Percentiles rank a stretch among this genome's conserved stretches.
Conservation (phyloP, 2,113 vertebrate species). For the Octodon degus region DNA sequence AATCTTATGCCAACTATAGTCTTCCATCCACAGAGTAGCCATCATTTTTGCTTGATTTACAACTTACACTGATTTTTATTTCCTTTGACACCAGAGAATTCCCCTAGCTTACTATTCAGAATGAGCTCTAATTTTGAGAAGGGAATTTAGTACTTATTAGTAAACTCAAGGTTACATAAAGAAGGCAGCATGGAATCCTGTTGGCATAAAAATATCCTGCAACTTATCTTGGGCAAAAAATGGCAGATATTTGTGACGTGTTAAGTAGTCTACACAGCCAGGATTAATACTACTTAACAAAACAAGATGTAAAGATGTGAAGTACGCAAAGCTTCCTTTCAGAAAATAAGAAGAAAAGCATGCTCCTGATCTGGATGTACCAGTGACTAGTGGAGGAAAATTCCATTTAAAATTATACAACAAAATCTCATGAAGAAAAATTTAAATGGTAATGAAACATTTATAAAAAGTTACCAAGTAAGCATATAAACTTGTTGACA, state of each 20-base stretch:
- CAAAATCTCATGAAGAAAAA: neutral
- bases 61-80: neutral
- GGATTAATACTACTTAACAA: neutral
- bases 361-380: neutral
- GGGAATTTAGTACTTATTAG: slow-evolving; percentile 44
- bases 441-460: neutral
- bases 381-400: neutral
- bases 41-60: neutral
- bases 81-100: slow-evolving; percentile 26
- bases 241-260: slow-evolving; percentile 17
- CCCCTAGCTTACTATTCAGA: neutral
- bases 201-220: slow-evolving; percentile 53
- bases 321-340: neutral
- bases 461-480: neutral
- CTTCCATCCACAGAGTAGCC: neutral
- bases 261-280: neutral
- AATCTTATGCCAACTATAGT: neutral
- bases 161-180: slow-evolving; percentile 57
- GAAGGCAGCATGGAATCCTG: neutral
- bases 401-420: neutral
- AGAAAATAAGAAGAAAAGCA: neutral
- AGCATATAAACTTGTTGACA: neutral
- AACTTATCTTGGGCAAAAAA: slow-evolving; percentile 50
- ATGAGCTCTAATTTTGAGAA: slow-evolving; percentile 58
- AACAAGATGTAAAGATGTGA: neutral